Base-by-base conservation (phyloP, 2,113 vertebrate genomes). In the Ciconia boyciana region DNA sequence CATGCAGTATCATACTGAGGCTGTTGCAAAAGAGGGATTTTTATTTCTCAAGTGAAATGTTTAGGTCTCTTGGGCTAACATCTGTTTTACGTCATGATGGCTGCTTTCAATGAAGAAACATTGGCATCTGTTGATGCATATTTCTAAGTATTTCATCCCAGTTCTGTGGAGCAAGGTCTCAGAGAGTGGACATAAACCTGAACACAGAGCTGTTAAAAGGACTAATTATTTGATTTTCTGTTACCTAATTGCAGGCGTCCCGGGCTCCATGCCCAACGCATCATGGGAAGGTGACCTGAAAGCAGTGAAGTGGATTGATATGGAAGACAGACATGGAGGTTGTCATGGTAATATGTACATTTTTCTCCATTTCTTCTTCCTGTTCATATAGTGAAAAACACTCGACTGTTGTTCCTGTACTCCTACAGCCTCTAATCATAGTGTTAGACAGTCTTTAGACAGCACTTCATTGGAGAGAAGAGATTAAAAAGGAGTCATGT, bases 231-330 rank as follows among this genome's bases (percentile, higher is more conserved):
- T 93, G 48, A 51, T 83, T 87, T 77, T 94, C 46, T 92, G 64
- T 90, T 83, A 13, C 61, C 49, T 20, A 61, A 65, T 24, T 96
- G 44, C 93, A 98, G 97, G 84, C 87, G 97, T 98, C 26, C 98
- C 97, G 17, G 98, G 97, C 55, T 96, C 98, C 58, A 98, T 97
- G 96, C 97, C 98, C 26, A 97, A 96, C 1, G 97, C 94, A 5
- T 95, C 94, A 9, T 98, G 97, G 98, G 88, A 95, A 19, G 98
- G 97, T 31, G 94, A 98, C 80, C 94, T 98, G 55, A 96, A 98
- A 96, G 97, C 97, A 0, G 68, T 98, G 44, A 98, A 98, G 70
- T 98, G 97, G 98, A 89, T n/a, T 13, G 96, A 97, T 83, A 98
- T 94, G 96, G 96, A 98, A 83, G n/a, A 92, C 2, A 51, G 28